A percentile compares a stretch with the other conserved stretches of the same genome.
Evolutionary conservation across 2,797 vertebrate species (phyloP).

Genomic region (Urosaurus nigricauda): DNA sequence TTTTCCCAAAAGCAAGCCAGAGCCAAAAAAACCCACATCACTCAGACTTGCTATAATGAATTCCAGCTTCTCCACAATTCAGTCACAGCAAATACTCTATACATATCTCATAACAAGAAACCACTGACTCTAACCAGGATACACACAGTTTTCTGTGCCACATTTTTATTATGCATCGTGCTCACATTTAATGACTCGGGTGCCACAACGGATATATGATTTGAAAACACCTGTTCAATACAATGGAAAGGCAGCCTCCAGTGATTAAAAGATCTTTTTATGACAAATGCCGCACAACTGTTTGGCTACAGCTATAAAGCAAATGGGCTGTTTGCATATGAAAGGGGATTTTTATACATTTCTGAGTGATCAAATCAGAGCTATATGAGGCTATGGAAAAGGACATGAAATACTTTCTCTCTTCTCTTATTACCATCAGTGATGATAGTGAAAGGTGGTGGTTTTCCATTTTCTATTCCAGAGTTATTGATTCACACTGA

Average conservation of each 20-base stretch:
- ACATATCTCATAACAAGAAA: slow-evolving; percentile 61
- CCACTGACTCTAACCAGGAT: slow-evolving; percentile 48
- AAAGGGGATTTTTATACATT: slow-evolving; percentile 71
- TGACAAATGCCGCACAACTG: slow-evolving; percentile 65
- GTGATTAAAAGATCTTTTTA: slow-evolving; percentile 58
- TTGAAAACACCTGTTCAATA: slow-evolving; percentile 61
- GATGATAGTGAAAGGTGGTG: slow-evolving; percentile 41
- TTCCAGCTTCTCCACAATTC: slow-evolving; percentile 43
- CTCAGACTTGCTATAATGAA: slow-evolving; percentile 47
- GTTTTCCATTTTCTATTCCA: slow-evolving; percentile 42
- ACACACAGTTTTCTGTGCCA: slow-evolving; percentile 39
- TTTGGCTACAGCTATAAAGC: slow-evolving; percentile 70
- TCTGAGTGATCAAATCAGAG: slow-evolving; percentile 54
- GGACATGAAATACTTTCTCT: slow-evolving; percentile 43
- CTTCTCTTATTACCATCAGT: slow-evolving; percentile 48
- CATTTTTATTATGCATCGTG: slow-evolving; percentile 40
- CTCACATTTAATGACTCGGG: slow-evolving; percentile 49
- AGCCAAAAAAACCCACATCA: slow-evolving; percentile 54
- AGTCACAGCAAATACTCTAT: slow-evolving; percentile 37
- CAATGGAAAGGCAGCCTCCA: slow-evolving; percentile 56
- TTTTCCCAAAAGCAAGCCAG: slow-evolving; percentile 43
- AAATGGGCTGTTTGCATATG: slow-evolving; percentile 76
- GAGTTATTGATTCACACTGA: slow-evolving; percentile 32
- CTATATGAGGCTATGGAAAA: slow-evolving; percentile 50
- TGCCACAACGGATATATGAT: slow-evolving; percentile 53